A percentile compares a stretch with the other conserved stretches of the same genome.
Conservation (phyloP, 2,113 vertebrate species). For the Alouatta palliata region DNA sequence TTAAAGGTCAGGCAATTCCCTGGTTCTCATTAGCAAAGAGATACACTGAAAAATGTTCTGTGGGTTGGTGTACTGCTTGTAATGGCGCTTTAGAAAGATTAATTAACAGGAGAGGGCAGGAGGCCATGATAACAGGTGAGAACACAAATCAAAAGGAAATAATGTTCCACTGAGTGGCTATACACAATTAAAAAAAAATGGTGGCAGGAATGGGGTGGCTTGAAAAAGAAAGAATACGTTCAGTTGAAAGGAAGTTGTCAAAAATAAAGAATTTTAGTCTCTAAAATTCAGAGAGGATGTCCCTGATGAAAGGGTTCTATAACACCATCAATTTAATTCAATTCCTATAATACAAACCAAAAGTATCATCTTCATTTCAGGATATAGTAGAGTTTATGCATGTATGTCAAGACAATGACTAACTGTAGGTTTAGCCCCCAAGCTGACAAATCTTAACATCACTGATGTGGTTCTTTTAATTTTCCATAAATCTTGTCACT, state of each 20-base stretch:
- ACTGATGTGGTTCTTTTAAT: neutral
- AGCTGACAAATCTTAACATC: neutral
- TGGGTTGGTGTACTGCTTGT: neutral
- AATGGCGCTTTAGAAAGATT: neutral
- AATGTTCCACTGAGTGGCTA: neutral
- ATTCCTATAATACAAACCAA: neutral
- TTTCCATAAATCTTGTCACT: neutral
- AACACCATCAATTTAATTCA: neutral
- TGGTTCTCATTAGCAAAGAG: neutral
- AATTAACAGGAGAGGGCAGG: neutral
- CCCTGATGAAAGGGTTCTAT: neutral
- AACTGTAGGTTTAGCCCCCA: neutral
- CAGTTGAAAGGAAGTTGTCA: neutral
- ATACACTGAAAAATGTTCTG: accelerated
- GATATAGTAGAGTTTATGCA: neutral
- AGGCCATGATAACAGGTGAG: accelerated
- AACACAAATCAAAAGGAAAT: neutral
- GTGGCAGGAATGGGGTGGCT: no score
- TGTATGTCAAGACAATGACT: neutral
- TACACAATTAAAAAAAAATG: neutral
- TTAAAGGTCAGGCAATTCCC: neutral
- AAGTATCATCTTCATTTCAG: neutral
- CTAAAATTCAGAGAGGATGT: neutral
- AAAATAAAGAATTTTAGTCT: neutral
- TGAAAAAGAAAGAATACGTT: neutral